Base-by-base conservation (phyloP, 2,113 vertebrate species). In the Atractosteus spatula region DNA sequence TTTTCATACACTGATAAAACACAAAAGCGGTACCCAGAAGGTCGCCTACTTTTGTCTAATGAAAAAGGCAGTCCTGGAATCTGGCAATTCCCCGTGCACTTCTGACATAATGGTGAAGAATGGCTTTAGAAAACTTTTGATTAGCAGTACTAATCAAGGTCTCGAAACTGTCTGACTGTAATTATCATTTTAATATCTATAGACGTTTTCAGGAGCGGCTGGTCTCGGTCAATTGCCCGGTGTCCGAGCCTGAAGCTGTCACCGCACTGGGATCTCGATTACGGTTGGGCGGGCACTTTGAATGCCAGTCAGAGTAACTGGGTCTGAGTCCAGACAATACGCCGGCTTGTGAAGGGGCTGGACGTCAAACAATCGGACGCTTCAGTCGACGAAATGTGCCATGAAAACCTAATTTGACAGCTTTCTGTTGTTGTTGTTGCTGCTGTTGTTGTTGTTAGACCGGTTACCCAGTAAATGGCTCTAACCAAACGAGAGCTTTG, bases 61-160 rank as follows among this genome's bases (percentile, higher is more conserved):
- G 66, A 74, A 74, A 74, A 74, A 68, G 17, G 65, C 65, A 74
- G 72, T 74, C 56, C 55, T 68, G 72, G 66, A 74, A 74, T 74
- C 55, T 56, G 55, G 66, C 66, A 66, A 63, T 68, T 74, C 72
- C 45, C 43, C 44, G 12, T 62, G 29, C 66, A 42, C 56, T 61
- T 62, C 72, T 62, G 67, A 74, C 72, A 67, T 61, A 74, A 68
- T 68, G 56, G 56, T 8, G 47, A 17, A 68, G 65, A 73, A 73
- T 68, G 66, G 13, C 14, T 3, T 45, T 41, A 17, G 14, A 62
- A 74, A 74, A 74, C 55, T 68, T 74, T 68, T 68, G 57, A 74
- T 74, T 68, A 54, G 66, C 45, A n/a, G 66, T 41, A 47, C 66
- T 62, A 68, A 62, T 68, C 66, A 74, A 74, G 72, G 66, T 68